Evolutionary conservation across 2,888 invertebrate genomes (phyloP).

Genomic region (Mycalesis mineus): DNA sequence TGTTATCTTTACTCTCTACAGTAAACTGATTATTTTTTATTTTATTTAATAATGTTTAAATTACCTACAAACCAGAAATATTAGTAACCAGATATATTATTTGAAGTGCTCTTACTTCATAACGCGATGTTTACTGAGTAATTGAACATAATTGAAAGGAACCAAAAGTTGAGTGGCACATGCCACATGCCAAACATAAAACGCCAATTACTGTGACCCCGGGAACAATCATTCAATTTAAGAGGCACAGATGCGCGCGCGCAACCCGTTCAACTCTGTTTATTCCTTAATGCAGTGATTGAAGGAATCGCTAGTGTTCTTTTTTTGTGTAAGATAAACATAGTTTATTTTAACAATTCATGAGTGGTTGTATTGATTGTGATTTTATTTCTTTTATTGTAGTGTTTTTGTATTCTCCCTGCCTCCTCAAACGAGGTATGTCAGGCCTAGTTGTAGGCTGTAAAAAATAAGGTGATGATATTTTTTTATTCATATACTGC

Average conservation of each 20-base stretch:
- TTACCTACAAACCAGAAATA: too few relatives aligned
- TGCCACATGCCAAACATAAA: constrained; percentile 32
- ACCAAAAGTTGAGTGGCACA: constrained; percentile 16
- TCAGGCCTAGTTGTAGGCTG: too few relatives aligned
- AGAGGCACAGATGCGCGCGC: constrained; percentile 28
- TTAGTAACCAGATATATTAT: too few relatives aligned
- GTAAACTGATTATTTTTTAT: too few relatives aligned
- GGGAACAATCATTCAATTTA: constrained; percentile 41
- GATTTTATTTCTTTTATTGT: neutral
- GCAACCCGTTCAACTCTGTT: constrained; percentile 24
- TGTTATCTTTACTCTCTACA: too few relatives aligned
- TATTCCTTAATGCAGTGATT: constrained; percentile 26
- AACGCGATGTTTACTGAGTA: neutral
- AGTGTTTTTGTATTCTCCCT: too few relatives aligned
- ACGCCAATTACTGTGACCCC: constrained; percentile 42
- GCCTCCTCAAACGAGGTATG: too few relatives aligned
- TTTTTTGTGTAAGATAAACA: neutral
- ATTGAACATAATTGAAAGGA: constrained; percentile 9
- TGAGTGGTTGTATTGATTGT: neutral
- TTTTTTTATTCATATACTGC: too few relatives aligned
- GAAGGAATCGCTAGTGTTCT: constrained; percentile 3
- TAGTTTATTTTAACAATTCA: neutral
- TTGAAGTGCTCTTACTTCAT: neutral
- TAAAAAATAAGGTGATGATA: too few relatives aligned
- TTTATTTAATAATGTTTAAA: too few relatives aligned